These are phyloP conservation scores for Mystacides longicornis DNA, from an alignment of 2,888 invertebrate species.

Conservation along the genomic window DNA sequence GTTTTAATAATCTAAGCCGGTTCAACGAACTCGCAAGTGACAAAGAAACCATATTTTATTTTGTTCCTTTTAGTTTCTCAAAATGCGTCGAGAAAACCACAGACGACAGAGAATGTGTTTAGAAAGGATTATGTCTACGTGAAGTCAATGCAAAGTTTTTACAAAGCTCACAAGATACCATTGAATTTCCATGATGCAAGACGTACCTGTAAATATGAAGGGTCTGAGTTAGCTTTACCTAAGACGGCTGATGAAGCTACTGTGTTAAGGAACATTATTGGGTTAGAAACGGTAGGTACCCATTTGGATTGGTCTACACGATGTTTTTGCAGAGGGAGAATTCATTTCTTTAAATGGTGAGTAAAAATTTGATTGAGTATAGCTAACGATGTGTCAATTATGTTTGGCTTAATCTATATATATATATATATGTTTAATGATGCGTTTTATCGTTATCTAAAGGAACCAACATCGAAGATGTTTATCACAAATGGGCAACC, in stretches of 20 bases:
- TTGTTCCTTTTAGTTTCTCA: too few relatives aligned
- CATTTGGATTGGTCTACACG: constrained; percentile 14
- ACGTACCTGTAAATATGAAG: constrained; percentile 12
- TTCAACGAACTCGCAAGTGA: too few relatives aligned
- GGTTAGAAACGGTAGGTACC: neutral
- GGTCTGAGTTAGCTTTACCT: constrained; percentile 12
- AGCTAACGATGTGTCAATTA: neutral
- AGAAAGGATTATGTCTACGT: neutral
- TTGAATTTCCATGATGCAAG: constrained; percentile 6
- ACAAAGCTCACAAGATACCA: neutral
- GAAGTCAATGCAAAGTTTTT: neutral
- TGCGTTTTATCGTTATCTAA: too few relatives aligned
- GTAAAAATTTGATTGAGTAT: neutral
- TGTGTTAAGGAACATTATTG: neutral
- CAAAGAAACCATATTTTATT: too few relatives aligned
- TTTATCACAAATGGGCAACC: neutral
- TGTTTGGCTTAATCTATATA: too few relatives aligned
- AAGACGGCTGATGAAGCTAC: neutral
- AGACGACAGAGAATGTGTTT: too few relatives aligned
- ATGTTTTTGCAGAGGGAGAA: constrained; percentile 14
- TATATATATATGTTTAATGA: too few relatives aligned
- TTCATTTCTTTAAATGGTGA: constrained; percentile 16
- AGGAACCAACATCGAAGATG: neutral
- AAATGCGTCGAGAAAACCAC: too few relatives aligned
- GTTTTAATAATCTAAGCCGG: too few relatives aligned